These are phyloP conservation scores for Amphilophus citrinellus DNA, from an alignment of 2,113 vertebrate genomes.

Conservation along the genomic window DNA sequence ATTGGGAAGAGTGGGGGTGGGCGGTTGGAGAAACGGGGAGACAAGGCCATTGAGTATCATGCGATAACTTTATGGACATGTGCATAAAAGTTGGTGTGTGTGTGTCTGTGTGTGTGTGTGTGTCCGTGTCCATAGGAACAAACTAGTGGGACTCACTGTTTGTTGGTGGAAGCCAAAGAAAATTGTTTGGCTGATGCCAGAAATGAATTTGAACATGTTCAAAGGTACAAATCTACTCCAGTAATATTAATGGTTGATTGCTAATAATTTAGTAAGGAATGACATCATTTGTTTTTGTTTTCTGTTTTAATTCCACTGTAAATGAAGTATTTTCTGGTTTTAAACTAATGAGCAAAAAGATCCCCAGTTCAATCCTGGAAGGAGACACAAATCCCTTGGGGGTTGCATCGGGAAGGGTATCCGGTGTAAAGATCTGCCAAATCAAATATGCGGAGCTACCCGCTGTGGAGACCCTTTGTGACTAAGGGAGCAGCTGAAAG, in stretches of 20 bases:
- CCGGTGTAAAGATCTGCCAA: background rate
- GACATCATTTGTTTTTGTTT: background rate
- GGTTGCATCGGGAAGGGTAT: too few species aligned
- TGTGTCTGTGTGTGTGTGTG: background rate
- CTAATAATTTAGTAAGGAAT: background rate
- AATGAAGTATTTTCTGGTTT: background rate
- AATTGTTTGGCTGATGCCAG: slow-evolving; percentile 28
- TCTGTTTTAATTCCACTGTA: background rate
- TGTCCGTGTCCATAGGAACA: background rate
- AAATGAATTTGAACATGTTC: slow-evolving; percentile 4
- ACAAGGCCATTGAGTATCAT: slow-evolving; percentile 56
- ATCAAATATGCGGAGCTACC: background rate
- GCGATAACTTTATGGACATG: slow-evolving; percentile 69
- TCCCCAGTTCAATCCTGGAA: background rate
- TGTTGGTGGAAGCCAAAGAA: slow-evolving; percentile 13
- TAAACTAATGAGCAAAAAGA: background rate
- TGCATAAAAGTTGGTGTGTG: slow-evolving; percentile 43
- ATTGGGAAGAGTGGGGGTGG: background rate
- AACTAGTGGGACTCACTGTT: slow-evolving; percentile 11
- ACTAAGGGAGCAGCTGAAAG: background rate
- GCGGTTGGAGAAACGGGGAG: slow-evolving; percentile 15
- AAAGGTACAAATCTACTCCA: background rate
- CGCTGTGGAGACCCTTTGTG: background rate
- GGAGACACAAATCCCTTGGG: background rate
- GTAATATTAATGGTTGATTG: background rate